These are phyloP conservation scores for Pleuronectes platessa DNA, from an alignment of 2,113 vertebrate genomes.

Conservation along the genomic window DNA sequence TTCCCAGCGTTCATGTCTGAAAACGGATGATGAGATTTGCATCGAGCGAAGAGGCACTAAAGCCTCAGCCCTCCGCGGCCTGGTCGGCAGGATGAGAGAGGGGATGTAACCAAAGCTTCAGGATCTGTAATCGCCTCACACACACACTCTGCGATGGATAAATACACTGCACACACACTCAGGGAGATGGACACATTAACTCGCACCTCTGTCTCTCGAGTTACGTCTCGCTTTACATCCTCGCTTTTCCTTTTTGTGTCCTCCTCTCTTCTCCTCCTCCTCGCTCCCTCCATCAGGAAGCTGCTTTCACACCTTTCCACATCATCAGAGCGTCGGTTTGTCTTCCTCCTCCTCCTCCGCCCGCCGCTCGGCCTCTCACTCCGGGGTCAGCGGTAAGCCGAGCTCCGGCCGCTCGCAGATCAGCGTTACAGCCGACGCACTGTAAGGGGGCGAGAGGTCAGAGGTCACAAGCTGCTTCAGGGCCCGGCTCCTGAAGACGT, in stretches of 20 bases:
- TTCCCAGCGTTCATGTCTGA: slow-evolving; percentile 85
- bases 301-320: slow-evolving; percentile 21
- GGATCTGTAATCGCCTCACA: slow-evolving; percentile 85
- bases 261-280: neutral
- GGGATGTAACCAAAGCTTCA: slow-evolving; percentile 85
- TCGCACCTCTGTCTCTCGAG: slow-evolving; percentile 77
- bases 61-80: slow-evolving; percentile 79
- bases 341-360: neutral
- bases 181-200: slow-evolving; percentile 80
- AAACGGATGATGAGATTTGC: slow-evolving; percentile 94
- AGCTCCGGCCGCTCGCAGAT: neutral
- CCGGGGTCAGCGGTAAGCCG: slow-evolving; percentile 11
- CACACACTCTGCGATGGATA: slow-evolving; percentile 41
- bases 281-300: slow-evolving; percentile 12
- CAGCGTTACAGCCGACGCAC: slow-evolving; percentile 4
- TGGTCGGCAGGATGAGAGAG: slow-evolving; percentile 78
- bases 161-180: slow-evolving; percentile 70
- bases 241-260: slow-evolving; percentile 18
- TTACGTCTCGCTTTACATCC: slow-evolving; percentile 65
- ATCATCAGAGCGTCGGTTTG: slow-evolving; percentile 24
- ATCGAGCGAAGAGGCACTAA: slow-evolving; percentile 91
- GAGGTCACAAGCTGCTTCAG: slow-evolving; percentile 35
- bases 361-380: neutral
- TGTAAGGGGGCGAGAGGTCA: slow-evolving; percentile 15
- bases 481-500: neutral